Evolutionary conservation across 53 echinoderm and acorn worm genomes (phyloP).

Genomic region (Paelopatides confundens): DNA sequence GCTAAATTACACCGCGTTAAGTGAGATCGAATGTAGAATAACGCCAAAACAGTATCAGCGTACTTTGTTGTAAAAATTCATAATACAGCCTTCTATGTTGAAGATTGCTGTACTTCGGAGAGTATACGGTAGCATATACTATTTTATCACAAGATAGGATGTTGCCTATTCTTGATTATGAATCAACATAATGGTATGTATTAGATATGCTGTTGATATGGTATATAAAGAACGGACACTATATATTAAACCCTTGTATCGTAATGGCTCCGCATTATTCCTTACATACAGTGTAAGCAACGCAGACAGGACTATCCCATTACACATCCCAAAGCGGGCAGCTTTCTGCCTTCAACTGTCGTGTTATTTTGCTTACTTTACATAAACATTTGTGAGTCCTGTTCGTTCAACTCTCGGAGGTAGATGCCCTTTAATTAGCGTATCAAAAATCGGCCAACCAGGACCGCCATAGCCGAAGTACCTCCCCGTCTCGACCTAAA

Average conservation of each 20-base stretch:
- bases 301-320: too few species aligned
- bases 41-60: not conserved
- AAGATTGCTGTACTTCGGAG: too few species aligned
- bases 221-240: too few species aligned
- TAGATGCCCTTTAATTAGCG: conserved; percentile 41
- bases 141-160: too few species aligned
- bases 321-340: not conserved
- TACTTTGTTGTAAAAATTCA: not conserved
- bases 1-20: too few species aligned
- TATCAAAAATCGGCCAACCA: conserved; percentile 44
- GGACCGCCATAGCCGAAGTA: conserved; percentile 16
- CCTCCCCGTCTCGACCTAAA: conserved; percentile 53
- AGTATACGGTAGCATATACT: too few species aligned
- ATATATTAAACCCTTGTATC: too few species aligned
- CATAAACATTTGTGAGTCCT: not conserved
- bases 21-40: not conserved
- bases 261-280: too few species aligned
- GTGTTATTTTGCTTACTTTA: not conserved
- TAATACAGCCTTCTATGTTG: not conserved
- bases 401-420: conserved; percentile 6
- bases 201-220: too few species aligned
- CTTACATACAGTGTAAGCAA: too few species aligned
- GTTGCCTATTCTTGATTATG: too few species aligned
- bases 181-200: too few species aligned
- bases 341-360: not conserved